These are phyloP conservation scores for Coranthus polyacanthus DNA, from an alignment of 2,797 vertebrate genomes.

Conservation along the genomic window DNA sequence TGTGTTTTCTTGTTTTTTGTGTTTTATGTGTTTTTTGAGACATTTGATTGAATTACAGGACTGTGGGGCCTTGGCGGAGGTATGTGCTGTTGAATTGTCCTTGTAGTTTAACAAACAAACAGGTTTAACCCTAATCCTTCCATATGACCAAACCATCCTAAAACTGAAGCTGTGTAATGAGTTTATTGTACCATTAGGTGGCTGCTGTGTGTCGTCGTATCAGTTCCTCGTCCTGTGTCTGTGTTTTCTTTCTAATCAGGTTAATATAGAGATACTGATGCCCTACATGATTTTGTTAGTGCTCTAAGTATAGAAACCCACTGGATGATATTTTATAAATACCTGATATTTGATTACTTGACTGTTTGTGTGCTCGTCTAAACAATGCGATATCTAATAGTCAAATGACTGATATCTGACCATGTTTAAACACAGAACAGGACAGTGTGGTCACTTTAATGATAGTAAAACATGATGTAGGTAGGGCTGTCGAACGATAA, in stretches of 20 bases:
- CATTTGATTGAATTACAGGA: too few species aligned
- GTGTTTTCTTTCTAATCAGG: neutral
- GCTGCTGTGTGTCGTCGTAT: constrained; percentile 41
- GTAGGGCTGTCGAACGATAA: too few species aligned
- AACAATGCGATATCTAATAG: constrained; percentile 7
- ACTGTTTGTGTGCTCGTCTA: constrained; percentile 9
- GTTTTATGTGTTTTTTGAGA: too few species aligned
- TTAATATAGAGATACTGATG: constrained; percentile 2
- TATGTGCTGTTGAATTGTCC: too few species aligned
- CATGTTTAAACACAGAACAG: constrained; percentile 36
- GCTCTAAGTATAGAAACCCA: too few species aligned
- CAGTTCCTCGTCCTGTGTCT: constrained; percentile 14
- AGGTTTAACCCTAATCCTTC: too few species aligned
- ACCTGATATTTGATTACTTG: constrained; percentile 5
- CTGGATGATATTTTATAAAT: too few species aligned
- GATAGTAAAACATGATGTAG: constrained; percentile 41
- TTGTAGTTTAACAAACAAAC: too few species aligned
- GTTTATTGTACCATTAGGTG: constrained; percentile 50
- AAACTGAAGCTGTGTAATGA: constrained; percentile 39
- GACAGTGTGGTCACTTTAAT: constrained; percentile 34
- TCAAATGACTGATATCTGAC: constrained; percentile 7
- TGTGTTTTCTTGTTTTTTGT: too few species aligned
- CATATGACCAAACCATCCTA: neutral
- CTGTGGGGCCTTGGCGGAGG: too few species aligned
- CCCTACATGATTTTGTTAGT: neutral